Evolutionary conservation across 2,797 vertebrate species (phyloP).

Genomic region (Micromesistius poutassou): DNA sequence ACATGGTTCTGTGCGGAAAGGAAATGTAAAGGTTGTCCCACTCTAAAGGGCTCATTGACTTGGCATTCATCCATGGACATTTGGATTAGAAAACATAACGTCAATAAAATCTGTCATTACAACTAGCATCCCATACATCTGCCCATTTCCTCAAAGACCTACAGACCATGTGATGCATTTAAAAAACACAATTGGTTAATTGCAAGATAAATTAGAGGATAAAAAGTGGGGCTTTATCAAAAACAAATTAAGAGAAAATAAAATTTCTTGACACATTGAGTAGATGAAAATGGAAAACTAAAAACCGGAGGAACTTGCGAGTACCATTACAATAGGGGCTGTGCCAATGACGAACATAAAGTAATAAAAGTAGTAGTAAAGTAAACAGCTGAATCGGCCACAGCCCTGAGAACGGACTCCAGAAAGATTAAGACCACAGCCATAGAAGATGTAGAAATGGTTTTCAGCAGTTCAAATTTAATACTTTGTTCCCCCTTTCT

Average conservation of each 20-base stretch:
- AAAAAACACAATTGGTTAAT: conserved; percentile 1
- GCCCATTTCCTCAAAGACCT: not conserved
- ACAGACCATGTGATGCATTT: not conserved
- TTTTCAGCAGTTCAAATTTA: conserved; percentile 83
- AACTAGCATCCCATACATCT: not conserved
- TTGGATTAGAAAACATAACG: conserved; percentile 1
- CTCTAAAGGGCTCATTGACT: not conserved
- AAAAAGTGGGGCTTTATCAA: not conserved
- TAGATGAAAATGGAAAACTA: not conserved
- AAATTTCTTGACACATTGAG: not conserved
- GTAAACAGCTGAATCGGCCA: not conserved
- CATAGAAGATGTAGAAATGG: conserved; percentile 71
- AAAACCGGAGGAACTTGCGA: not conserved
- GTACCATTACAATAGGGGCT: not conserved
- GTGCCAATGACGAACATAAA: not conserved
- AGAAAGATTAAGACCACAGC: conserved; percentile 64
- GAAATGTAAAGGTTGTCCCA: not conserved
- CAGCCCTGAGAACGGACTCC: conserved; percentile 19
- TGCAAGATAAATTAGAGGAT: not conserved
- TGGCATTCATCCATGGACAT: not conserved
- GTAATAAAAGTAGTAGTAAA: no score
- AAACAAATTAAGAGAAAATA: not conserved
- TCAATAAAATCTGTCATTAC: not conserved
- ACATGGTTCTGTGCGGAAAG: not conserved
- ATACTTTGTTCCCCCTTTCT: conserved; percentile 81